These are phyloP conservation scores for Columba guinea DNA, from an alignment of 2,797 vertebrate genomes.

Conservation along the genomic window DNA sequence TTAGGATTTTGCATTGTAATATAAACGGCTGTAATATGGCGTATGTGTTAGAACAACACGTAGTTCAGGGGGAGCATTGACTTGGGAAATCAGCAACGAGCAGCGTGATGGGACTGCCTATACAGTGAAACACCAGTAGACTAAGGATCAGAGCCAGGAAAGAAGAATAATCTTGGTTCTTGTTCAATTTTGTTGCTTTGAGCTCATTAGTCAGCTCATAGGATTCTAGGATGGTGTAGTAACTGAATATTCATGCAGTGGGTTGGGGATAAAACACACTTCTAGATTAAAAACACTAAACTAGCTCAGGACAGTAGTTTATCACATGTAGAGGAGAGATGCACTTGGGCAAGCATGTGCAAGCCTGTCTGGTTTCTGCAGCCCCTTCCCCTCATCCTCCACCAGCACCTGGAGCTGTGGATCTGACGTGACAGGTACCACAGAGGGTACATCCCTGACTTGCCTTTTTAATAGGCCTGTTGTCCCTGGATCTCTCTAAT, in stretches of 20 bases:
- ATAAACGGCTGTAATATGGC: background rate
- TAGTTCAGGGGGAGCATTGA: background rate
- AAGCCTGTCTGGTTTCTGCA: background rate
- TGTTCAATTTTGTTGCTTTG: background rate
- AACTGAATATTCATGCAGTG: background rate
- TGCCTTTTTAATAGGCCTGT: background rate
- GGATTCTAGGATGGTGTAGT: background rate
- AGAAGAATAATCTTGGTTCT: background rate
- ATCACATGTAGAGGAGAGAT: background rate
- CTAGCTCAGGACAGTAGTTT: background rate
- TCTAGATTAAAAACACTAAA: background rate
- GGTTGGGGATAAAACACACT: background rate
- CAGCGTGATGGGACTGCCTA: background rate
- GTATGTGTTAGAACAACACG: background rate
- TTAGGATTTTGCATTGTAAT: background rate
- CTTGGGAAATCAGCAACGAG: background rate
- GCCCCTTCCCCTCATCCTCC: background rate
- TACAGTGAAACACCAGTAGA: background rate
- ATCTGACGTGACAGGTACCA: background rate
- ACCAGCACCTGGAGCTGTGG: background rate
- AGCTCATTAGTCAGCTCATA: background rate
- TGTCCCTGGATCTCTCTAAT: conserved; percentile 5
- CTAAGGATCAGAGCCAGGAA: background rate
- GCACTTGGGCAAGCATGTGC: background rate
- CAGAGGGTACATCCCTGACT: background rate